These are phyloP conservation scores for Oryzaephilus surinamensis DNA, from an alignment of 1,140 invertebrate species.

Conservation along the genomic window DNA sequence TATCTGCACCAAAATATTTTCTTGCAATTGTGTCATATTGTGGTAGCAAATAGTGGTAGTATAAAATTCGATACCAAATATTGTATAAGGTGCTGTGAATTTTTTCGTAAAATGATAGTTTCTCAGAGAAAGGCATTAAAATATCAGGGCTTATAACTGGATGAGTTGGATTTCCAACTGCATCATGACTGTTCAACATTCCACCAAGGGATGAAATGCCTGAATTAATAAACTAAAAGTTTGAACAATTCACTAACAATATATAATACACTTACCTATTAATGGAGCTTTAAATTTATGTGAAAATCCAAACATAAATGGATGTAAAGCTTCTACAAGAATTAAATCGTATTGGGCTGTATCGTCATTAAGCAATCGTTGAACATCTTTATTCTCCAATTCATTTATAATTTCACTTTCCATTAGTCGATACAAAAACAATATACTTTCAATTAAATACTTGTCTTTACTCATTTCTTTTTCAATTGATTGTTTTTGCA, in stretches of 20 bases:
- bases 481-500: background rate
- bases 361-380: conserved; percentile 17
- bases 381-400: conserved; percentile 26
- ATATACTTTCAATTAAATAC: too few relatives aligned
- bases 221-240: too few relatives aligned
- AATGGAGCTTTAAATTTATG: conserved; percentile 6
- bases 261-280: too few relatives aligned
- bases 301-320: background rate
- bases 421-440: background rate
- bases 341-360: conserved; percentile 20
- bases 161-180: conserved; percentile 33
- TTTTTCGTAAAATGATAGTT: too few relatives aligned
- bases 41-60: too few relatives aligned
- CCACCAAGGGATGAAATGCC: conserved; percentile 4
- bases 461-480: conserved; percentile 1
- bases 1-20: too few relatives aligned
- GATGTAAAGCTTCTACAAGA: conserved; percentile 9
- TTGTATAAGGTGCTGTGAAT: too few relatives aligned
- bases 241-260: too few relatives aligned
- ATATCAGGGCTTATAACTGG: conserved; percentile 34
- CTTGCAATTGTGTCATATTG: too few relatives aligned
- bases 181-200: conserved; percentile 1
- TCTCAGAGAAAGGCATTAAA: too few relatives aligned
- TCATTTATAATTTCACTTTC: background rate
- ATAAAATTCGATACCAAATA: too few relatives aligned